Conservation (phyloP, 2,113 vertebrate genomes). For the crab-eating macaque (Macaca fascicularis) region T2T-MFA8v1.1 NC_088390.1:80105501-80106000, state of each 20-base stretch:
- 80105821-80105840: not conserved
- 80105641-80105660: not conserved
- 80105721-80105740: not conserved
- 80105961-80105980: not conserved
- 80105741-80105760: not conserved
- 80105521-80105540: not conserved
- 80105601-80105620: no score
- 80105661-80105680: accelerated
- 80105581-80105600: not conserved
- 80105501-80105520: accelerated
- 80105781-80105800: accelerated
- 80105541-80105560: not conserved
- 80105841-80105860: not conserved
- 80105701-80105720: not conserved
- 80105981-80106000: accelerated
- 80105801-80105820: not conserved
- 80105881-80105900: not conserved
- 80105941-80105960: not conserved
- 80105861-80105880: not conserved
- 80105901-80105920: not conserved
- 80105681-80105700: not conserved
- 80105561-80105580: not conserved
- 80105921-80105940: not conserved
- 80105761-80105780: accelerated
- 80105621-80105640: not conserved